A percentile compares a stretch with the other conserved stretches of the same genome.
These are phyloP conservation scores for Drosophila gaucha DNA, from an alignment of 2,888 invertebrate species.

Conservation along the genomic window DNA sequence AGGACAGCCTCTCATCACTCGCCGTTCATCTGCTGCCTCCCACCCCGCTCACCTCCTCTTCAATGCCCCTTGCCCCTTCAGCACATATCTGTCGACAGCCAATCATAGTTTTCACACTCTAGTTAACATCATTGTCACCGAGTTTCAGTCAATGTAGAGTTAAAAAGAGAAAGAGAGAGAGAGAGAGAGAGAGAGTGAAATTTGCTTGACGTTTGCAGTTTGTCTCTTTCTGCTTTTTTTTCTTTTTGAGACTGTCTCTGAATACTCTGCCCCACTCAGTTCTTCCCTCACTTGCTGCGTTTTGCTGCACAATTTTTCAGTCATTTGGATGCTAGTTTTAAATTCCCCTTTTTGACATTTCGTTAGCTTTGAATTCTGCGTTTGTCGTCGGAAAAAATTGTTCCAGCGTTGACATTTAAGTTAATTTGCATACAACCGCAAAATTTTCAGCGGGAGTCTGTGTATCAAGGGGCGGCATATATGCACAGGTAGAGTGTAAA, in stretches of 20 bases:
- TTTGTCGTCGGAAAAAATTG: slow-evolving; percentile 50
- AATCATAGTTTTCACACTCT: slow-evolving; percentile 81
- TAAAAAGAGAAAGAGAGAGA: slow-evolving; percentile 12
- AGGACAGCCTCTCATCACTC: slow-evolving; percentile 39
- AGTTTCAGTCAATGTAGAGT: slow-evolving; percentile 61
- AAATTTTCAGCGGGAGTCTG: slow-evolving; percentile 18
- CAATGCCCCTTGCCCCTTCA: neutral
- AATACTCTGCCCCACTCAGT: neutral
- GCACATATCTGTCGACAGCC: slow-evolving; percentile 60
- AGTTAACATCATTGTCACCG: slow-evolving; percentile 80
- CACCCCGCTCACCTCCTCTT: neutral
- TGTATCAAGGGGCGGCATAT: neutral
- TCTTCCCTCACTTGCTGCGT: slow-evolving; percentile 8
- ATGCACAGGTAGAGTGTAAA: slow-evolving; percentile 3
- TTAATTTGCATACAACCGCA: slow-evolving; percentile 78
- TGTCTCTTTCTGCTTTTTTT: slow-evolving; percentile 29
- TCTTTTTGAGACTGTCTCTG: slow-evolving; percentile 4
- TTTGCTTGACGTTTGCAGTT: slow-evolving; percentile 74
- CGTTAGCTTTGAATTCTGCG: slow-evolving; percentile 54
- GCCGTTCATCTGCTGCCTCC: neutral
- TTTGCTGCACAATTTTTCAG: slow-evolving; percentile 60
- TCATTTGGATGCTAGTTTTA: slow-evolving; percentile 43
- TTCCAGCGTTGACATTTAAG: slow-evolving; percentile 71
- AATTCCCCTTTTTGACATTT: slow-evolving; percentile 52
- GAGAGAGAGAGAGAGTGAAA: slow-evolving; percentile 13